Percentiles rank a stretch among this genome's conserved stretches.
Conservation (phyloP, 2,113 vertebrate species). For the Rhynchopsitta pachyrhyncha region DNA sequence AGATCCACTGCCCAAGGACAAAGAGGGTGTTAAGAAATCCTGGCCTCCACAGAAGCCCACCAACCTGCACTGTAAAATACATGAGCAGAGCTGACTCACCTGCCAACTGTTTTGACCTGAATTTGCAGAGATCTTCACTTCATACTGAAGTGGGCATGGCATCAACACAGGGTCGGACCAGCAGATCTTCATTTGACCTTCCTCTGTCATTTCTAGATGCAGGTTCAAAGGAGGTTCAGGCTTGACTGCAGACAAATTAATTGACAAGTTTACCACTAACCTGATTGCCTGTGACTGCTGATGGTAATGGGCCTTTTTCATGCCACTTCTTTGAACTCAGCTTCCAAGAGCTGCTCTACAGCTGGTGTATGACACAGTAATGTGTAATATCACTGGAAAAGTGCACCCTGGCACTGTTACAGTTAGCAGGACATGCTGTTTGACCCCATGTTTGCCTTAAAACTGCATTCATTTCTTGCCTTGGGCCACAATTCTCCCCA, state of each 20-base stretch:
- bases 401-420: not conserved
- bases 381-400: not conserved
- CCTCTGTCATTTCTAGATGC: constrained; percentile 77
- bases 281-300: not conserved
- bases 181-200: constrained; percentile 77
- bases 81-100: constrained; percentile 45
- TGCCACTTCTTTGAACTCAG: not conserved
- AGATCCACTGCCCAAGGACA: not conserved
- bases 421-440: not conserved
- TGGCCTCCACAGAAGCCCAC: not conserved
- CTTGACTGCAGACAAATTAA: constrained; percentile 75
- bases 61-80: not conserved
- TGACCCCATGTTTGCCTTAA: not conserved
- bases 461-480: not conserved
- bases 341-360: not conserved
- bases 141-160: constrained; percentile 71
- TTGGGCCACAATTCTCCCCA: not conserved
- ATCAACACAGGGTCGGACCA: constrained; percentile 74
- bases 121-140: constrained; percentile 80
- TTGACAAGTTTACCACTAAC: not conserved
- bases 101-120: constrained; percentile 20
- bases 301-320: not conserved
- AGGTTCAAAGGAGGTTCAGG: constrained; percentile 83
- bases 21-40: not conserved
- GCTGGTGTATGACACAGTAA: not conserved